These are phyloP conservation scores for Oryzias celebensis DNA, from an alignment of 2,113 vertebrate genomes.

Conservation along the genomic window DNA sequence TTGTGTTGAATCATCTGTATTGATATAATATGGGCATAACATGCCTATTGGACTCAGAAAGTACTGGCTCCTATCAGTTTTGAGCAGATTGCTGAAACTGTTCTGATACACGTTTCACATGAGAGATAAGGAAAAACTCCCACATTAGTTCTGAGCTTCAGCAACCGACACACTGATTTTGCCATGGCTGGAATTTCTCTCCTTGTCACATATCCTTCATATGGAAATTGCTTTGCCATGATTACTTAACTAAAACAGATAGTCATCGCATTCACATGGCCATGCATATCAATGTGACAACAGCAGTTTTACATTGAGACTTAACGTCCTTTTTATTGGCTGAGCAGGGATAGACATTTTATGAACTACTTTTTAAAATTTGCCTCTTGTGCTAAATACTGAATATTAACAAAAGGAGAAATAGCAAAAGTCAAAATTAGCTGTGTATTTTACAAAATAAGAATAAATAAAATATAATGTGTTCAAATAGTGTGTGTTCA, in stretches of 20 bases:
- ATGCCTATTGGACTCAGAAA: slow-evolving; percentile 55
- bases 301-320: too few species aligned
- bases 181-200: slow-evolving; percentile 29
- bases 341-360: too few species aligned
- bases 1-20: slow-evolving; percentile 54
- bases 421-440: too few species aligned
- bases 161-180: slow-evolving; percentile 12
- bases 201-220: slow-evolving; percentile 13
- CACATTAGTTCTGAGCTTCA: slow-evolving; percentile 26
- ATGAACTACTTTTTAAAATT: too few species aligned
- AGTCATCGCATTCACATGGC: slow-evolving; percentile 13
- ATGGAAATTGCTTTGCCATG: slow-evolving; percentile 39
- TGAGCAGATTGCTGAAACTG: slow-evolving; percentile 45
- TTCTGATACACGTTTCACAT: slow-evolving; percentile 25
- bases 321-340: too few species aligned
- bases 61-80: slow-evolving; percentile 56
- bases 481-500: too few species aligned
- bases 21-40: slow-evolving; percentile 41
- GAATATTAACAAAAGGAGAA: too few species aligned
- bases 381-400: too few species aligned
- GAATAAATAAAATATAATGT: too few species aligned
- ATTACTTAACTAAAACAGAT: slow-evolving; percentile 40
- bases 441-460: too few species aligned
- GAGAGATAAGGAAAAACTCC: slow-evolving; percentile 52
- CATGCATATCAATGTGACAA: slow-evolving; percentile 14